Conservation (phyloP, 2,113 vertebrate genomes). For the Nyctibius bracteatus region DNA sequence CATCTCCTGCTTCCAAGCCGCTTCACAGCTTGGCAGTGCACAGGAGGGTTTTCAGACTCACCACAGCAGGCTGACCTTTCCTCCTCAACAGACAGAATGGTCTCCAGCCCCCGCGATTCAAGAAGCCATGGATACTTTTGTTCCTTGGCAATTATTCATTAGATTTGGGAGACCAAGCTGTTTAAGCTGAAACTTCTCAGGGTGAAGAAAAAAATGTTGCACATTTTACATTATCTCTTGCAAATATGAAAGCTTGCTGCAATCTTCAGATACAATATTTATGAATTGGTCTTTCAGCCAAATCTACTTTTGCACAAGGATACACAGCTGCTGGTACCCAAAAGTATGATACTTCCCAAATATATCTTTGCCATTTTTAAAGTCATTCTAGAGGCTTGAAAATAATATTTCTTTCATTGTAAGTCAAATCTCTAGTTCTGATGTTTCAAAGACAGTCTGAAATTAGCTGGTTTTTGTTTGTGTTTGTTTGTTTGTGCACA, state of each 20-base stretch:
- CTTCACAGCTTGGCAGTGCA: background rate
- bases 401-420: constrained; percentile 45
- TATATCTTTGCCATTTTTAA: constrained; percentile 47
- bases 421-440: constrained; percentile 13
- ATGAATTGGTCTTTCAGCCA: constrained; percentile 62
- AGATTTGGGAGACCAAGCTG: background rate
- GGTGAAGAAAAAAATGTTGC: constrained; percentile 15
- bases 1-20: background rate
- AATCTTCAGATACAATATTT: constrained; percentile 51
- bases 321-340: constrained; percentile 54
- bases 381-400: constrained; percentile 12
- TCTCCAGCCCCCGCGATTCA: background rate
- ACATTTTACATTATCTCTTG: constrained; percentile 52
- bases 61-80: background rate
- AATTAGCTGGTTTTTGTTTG: constrained; percentile 34
- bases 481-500: constrained; percentile 52
- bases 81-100: background rate
- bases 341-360: constrained; percentile 44
- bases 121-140: background rate
- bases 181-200: constrained; percentile 22
- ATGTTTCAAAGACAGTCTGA: constrained; percentile 46
- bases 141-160: background rate
- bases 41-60: background rate
- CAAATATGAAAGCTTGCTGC: constrained; percentile 46
- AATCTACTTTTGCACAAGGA: constrained; percentile 56